Conservation (phyloP, 2,797 vertebrate species). For the Iguana delicatissima region DNA sequence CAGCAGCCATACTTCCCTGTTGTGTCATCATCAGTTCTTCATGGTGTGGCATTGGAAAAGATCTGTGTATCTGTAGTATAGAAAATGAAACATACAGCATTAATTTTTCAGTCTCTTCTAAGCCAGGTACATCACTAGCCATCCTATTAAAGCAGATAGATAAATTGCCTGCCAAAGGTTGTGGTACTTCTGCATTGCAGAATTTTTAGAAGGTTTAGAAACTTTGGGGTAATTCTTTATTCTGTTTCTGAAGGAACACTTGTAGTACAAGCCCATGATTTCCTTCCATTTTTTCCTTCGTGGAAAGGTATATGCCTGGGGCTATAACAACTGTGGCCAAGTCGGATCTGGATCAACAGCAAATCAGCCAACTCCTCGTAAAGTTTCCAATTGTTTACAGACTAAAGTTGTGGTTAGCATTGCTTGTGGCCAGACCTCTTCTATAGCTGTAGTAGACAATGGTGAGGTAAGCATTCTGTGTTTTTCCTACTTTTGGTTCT, state of each 20-base stretch:
- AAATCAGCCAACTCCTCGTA: conserved; percentile 93
- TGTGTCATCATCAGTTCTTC: background rate
- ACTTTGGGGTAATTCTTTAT: background rate
- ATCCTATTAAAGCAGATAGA: background rate
- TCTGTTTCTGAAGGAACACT: background rate
- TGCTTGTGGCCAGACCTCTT: conserved; percentile 94
- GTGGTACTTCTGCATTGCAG: too few species aligned
- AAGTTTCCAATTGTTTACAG: conserved; percentile 90
- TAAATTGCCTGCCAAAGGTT: too few species aligned
- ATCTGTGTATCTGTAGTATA: background rate
- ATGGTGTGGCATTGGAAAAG: background rate
- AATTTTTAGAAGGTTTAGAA: background rate
- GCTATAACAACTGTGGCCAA: conserved; percentile 98
- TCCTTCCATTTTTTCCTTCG: background rate
- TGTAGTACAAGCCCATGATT: background rate
- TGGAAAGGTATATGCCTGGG: conserved; percentile 93
- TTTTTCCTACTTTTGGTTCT: background rate
- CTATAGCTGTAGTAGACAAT: conserved; percentile 92
- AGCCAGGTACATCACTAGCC: too few species aligned
- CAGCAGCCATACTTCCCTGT: background rate
- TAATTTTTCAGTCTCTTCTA: background rate
- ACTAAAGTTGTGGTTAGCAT: conserved; percentile 89
- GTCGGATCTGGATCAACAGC: conserved; percentile 96
- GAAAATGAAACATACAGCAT: background rate
- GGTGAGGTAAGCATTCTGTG: conserved; percentile 87